Evolutionary conservation across 2,113 vertebrate species (phyloP), one percentile per base, ranked within the genome.

Genomic region (Stigmatopora argus): DNA sequence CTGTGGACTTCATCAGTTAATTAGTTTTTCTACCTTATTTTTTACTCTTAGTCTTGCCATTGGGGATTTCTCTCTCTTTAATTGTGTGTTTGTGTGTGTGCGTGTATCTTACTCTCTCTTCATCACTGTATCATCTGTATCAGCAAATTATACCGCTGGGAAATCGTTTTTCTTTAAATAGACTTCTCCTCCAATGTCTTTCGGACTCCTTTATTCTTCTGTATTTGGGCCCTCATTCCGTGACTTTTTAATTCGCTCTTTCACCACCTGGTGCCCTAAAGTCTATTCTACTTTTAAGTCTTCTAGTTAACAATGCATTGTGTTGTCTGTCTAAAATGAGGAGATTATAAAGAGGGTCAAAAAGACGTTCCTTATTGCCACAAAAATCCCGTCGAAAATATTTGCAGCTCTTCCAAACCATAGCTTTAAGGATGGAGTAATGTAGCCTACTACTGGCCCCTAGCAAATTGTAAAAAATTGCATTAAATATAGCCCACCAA

Each of bases 101-200:
- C 23, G 51, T 7, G 9, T 12, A 34, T 38, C 2, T 52, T 7
- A 26, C 17, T 52, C 52, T 72, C 72, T 72, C 67, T 79, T 69
- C 77, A 81, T 85, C 70, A 73, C 77, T 75, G 78, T 88, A 85
- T 89, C 71, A 46, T 81, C 77, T 78, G 77, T 79, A 87, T 87
- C 88, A 88, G 84, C 82, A 88, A 79, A 85, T 88, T 87, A 88
- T 85, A 85, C 84, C 78, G 80, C 72, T 64, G 83, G 81, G 84
- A 78, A 78, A 77, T 85, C 48, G 79, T 81, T 78, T 81, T 86
- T 64, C 51, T 68, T 80, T 66, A 73, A 76, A 77, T 69, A 69
- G 51, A 60, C 60, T 26, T 21, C 67, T 17, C 46, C 44, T 49
- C 11, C 6, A 9, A 0, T 70, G 45, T 65, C 18, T 64, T 12